Base-by-base conservation (phyloP, 2,888 invertebrate species). In the Alentia gelatinosa region DNA sequence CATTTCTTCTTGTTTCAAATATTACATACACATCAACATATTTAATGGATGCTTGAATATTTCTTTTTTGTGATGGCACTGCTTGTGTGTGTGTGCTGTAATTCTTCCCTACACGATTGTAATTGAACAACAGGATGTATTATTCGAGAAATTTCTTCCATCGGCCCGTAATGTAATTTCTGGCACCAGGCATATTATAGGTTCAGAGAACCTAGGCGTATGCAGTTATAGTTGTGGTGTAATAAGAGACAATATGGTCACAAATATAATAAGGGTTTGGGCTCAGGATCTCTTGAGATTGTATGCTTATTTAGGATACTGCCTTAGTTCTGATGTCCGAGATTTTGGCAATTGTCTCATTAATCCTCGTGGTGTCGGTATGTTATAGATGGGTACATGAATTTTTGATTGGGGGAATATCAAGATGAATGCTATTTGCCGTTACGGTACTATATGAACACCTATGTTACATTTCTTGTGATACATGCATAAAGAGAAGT, bases 201-300 rank as follows among this genome's bases (percentile, higher is more conserved):
- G 56, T 56, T 56, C 19, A 56, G 23, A n/a, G n/a, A n/a, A n/a
- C n/a, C n/a, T n/a, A n/a, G n/a, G n/a, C n/a, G n/a, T n/a, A n/a
- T n/a, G n/a, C n/a, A n/a, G n/a, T n/a, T n/a, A n/a, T n/a, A n/a
- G n/a, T n/a, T n/a, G n/a, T n/a, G n/a, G n/a, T n/a, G n/a, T n/a
- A n/a, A n/a, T n/a, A n/a, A n/a, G n/a, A 56, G n/a, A 56, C 5
- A 56, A n/a, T 56, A 56, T 56, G 56, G 56, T 56, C 56, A 56
- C 56, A 56, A n/a, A 56, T 56, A 56, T 56, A 56, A n/a, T 9
- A 56, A 56, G 19, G 56, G 56, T 56, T 56, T 56, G 56, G 56
- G 56, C 56, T 56, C 56, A 56, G 56, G 56, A 56, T 56, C 56
- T 56, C 56, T 56, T 56, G 56, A 56, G 56, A 56, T 56, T 56